Evolutionary conservation across 2,797 vertebrate species (phyloP).

Genomic region (Arrhamphus sclerolepis): DNA sequence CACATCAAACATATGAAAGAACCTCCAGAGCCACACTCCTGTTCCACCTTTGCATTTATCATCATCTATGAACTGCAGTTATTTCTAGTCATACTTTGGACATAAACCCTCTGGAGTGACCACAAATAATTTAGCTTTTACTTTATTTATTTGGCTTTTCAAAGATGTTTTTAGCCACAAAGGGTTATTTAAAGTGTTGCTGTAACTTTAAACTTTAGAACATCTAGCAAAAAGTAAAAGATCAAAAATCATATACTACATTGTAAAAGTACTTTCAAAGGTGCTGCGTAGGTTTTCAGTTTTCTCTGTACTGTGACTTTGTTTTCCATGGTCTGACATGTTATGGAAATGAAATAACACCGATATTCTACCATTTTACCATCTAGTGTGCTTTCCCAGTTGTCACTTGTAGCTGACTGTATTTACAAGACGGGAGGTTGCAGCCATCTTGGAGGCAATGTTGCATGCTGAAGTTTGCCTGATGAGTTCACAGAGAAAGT

Average conservation of each 20-base stretch:
- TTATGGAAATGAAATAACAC: background rate
- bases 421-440: constrained; percentile 34
- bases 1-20: constrained; percentile 74
- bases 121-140: background rate
- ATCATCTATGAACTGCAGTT: constrained; percentile 35
- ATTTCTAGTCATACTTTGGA: constrained; percentile 23
- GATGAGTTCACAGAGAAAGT: constrained; percentile 64
- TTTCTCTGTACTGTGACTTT: background rate
- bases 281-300: constrained; percentile 6
- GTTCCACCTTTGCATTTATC: constrained; percentile 43
- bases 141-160: constrained; percentile 5
- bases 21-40: constrained; percentile 44
- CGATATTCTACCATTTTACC: constrained; percentile 23
- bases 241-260: too few species aligned
- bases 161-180: constrained; percentile 3
- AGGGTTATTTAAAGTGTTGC: constrained; percentile 9
- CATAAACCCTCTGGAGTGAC: background rate
- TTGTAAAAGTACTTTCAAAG: constrained; percentile 15
- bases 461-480: constrained; percentile 64
- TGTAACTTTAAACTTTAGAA: background rate
- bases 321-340: background rate
- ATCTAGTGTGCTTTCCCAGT: constrained; percentile 37
- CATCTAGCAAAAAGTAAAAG: too few species aligned
- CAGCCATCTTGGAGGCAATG: constrained; percentile 61
- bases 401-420: constrained; percentile 35